Conservation (phyloP, 2,113 vertebrate species). For the Phoenicopterus ruber region DNA sequence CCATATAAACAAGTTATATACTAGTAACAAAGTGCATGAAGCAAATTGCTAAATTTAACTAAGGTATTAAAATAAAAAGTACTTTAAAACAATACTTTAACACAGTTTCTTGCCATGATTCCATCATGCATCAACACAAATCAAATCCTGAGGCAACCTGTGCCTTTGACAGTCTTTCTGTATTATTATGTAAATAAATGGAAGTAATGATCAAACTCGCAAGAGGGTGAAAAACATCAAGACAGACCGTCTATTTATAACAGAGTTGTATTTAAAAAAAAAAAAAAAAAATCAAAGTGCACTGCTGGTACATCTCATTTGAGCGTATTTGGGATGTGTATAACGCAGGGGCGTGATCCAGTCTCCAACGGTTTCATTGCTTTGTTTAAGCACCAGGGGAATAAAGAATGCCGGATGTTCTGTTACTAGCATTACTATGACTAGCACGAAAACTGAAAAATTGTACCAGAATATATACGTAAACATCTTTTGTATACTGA, state of each 20-base stretch:
- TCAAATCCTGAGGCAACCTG: conserved; percentile 85
- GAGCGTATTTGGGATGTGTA: not conserved
- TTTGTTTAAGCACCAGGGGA: not conserved
- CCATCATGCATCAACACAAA: conserved; percentile 80
- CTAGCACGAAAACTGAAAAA: not conserved
- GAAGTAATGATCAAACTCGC: conserved; percentile 44
- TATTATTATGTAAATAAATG: conserved; percentile 68
- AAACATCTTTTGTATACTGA: conserved; percentile 69
- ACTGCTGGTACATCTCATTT: conserved; percentile 51
- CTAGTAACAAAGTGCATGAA: conserved; percentile 66
- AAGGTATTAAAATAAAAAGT: conserved; percentile 69
- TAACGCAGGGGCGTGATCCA: not conserved
- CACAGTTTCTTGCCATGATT: conserved; percentile 74
- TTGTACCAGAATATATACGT: conserved; percentile 58
- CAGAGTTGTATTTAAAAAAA: conserved; percentile 65
- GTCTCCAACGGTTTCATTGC: not conserved
- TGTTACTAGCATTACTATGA: not conserved
- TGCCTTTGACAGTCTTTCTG: conserved; percentile 79
- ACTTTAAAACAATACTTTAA: conserved; percentile 80
- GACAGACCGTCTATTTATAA: conserved; percentile 60
- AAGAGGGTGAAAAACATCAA: conserved; percentile 63
- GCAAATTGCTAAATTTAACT: conserved; percentile 52
- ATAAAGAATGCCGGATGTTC: not conserved
- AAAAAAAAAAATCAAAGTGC: conserved; percentile 76
- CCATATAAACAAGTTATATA: conserved; percentile 40